Conservation (phyloP, 2,797 vertebrate species). For the Chelon labrosus region DNA sequence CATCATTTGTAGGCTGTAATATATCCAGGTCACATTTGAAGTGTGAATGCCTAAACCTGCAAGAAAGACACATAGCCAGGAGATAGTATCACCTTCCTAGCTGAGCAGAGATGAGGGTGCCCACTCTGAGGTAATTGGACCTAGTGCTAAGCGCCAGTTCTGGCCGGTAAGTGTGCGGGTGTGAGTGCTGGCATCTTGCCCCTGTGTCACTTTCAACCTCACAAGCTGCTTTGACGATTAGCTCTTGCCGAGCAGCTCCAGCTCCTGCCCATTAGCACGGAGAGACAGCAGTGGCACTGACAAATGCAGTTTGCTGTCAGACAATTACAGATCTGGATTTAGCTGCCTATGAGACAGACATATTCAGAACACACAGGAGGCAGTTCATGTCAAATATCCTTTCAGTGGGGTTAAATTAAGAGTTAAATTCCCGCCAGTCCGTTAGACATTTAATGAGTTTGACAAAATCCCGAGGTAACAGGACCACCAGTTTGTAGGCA, state of each 20-base stretch:
- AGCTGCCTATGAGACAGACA: constrained; percentile 38
- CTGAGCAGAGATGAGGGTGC: constrained; percentile 40
- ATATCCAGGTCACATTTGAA: background rate
- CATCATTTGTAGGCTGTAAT: background rate
- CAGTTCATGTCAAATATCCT: constrained; percentile 36
- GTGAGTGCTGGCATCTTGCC: constrained; percentile 69
- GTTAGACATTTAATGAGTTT: constrained; percentile 50
- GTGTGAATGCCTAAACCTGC: constrained; percentile 9
- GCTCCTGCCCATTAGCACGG: constrained; percentile 59
- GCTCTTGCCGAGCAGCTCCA: constrained; percentile 50
- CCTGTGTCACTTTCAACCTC: constrained; percentile 70
- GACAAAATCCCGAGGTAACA: constrained; percentile 44
- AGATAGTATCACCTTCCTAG: constrained; percentile 23
- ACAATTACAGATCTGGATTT: constrained; percentile 48
- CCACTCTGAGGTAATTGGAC: constrained; percentile 60
- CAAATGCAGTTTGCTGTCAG: constrained; percentile 58
- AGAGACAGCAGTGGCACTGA: constrained; percentile 54
- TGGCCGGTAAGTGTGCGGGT: constrained; percentile 59
- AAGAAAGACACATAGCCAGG: constrained; percentile 5
- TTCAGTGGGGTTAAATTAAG: constrained; percentile 5
- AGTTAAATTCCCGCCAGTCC: constrained; percentile 50
- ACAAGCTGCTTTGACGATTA: constrained; percentile 71
- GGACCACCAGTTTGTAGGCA: constrained; percentile 34
- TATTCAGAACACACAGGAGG: constrained; percentile 20
- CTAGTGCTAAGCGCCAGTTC: constrained; percentile 47